A percentile compares a stretch with the other conserved stretches of the same genome.
Conservation (phyloP, 2,113 vertebrate species). For the Phylloscopus trochiloides region DNA sequence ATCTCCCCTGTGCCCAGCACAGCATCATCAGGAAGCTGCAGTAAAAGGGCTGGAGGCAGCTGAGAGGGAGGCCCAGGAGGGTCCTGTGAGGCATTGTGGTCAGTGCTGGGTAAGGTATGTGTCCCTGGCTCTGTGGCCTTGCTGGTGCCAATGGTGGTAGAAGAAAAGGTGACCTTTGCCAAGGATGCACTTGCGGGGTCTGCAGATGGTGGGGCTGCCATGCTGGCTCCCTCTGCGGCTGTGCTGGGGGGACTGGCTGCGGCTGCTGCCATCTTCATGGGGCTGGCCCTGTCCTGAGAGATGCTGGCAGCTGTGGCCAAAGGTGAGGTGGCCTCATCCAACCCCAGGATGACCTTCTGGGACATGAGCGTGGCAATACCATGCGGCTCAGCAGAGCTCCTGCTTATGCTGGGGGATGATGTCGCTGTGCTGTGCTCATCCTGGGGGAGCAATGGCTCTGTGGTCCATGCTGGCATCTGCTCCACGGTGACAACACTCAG, state of each 20-base stretch:
- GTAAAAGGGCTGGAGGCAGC: background rate
- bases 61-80: fast-evolving
- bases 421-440: background rate
- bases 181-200: fast-evolving
- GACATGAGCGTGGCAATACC: fast-evolving
- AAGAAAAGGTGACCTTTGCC: background rate
- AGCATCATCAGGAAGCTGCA: fast-evolving
- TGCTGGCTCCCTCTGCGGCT: background rate
- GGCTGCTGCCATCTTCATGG: background rate
- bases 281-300: fast-evolving
- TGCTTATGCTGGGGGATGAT: background rate
- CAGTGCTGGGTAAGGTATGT: fast-evolving
- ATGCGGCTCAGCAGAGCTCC: background rate
- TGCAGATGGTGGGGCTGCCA: fast-evolving
- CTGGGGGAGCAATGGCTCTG: background rate
- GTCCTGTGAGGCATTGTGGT: fast-evolving
- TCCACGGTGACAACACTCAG: fast-evolving
- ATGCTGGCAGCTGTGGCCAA: background rate
- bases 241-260: fast-evolving
- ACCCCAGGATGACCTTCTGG: background rate
- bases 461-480: fast-evolving
- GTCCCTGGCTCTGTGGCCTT: background rate
- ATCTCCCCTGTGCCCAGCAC: fast-evolving
- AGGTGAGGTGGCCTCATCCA: background rate
- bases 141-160: fast-evolving